phyloP scores from a whole-genome alignment of 2,888 invertebrate species.

The Harpalus rufipes region DNA sequence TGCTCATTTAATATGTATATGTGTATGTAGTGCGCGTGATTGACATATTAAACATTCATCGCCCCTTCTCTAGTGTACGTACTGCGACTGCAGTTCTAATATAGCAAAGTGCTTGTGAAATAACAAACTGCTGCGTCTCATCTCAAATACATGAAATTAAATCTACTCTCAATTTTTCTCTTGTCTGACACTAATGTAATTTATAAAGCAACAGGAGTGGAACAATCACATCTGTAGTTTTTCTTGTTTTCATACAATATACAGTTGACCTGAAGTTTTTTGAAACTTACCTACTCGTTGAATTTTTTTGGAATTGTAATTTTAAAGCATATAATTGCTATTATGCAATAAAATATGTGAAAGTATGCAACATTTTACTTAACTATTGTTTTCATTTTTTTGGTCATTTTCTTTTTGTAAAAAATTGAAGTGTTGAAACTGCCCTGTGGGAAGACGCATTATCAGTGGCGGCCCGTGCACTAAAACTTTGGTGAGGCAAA shows the following conservation, averaged over 20 bases:
- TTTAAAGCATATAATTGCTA: too few relatives aligned
- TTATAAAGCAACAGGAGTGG: neutral
- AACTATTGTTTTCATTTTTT: too few relatives aligned
- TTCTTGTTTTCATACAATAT: neutral
- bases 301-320: too few relatives aligned
- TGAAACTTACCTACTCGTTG: too few relatives aligned
- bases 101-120: neutral
- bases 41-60: conserved; percentile 4
- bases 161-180: neutral
- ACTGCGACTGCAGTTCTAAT: neutral
- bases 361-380: too few relatives aligned
- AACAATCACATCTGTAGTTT: neutral
- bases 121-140: neutral
- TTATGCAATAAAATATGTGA: too few relatives aligned
- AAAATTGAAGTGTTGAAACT: too few relatives aligned
- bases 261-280: too few relatives aligned
- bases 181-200: neutral
- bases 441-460: too few relatives aligned
- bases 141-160: neutral
- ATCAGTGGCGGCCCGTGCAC: too few relatives aligned
- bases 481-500: too few relatives aligned
- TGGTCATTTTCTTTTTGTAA: too few relatives aligned
- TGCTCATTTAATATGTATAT: neutral
- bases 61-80: neutral
- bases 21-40: neutral